These are phyloP conservation scores for Esox masquinongy DNA, from an alignment of 2,797 vertebrate species.

Conservation along the genomic window DNA sequence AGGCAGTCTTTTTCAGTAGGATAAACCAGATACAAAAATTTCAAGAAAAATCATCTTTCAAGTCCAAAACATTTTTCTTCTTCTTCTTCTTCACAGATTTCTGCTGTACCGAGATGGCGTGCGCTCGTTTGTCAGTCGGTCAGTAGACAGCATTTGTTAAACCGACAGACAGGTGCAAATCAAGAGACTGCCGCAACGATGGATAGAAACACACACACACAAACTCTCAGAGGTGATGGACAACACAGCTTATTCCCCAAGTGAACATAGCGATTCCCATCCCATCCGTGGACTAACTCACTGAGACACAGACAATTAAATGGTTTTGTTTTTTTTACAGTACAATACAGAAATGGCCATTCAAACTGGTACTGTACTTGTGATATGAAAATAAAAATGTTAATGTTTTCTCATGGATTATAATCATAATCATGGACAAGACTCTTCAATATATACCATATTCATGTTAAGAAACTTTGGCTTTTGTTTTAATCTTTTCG, in stretches of 20 bases:
- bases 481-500: conserved; percentile 69
- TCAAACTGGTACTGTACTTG: conserved; percentile 86
- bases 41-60: conserved; percentile 74
- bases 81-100: conserved; percentile 73
- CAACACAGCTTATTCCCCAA: conserved; percentile 78
- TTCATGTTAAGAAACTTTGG: conserved; percentile 87
- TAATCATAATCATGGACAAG: conserved; percentile 63
- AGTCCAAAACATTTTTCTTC: conserved; percentile 68
- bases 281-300: conserved; percentile 76
- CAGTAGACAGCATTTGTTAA: conserved; percentile 66
- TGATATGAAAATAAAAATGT: conserved; percentile 88
- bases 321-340: conserved; percentile 79
- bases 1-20: conserved; percentile 89
- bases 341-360: conserved; percentile 88
- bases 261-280: conserved; percentile 58
- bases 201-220: conserved; percentile 45
- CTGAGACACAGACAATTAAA: conserved; percentile 80
- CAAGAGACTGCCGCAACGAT: conserved; percentile 69
- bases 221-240: conserved; percentile 63
- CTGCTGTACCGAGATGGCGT: conserved; percentile 73
- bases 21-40: conserved; percentile 86
- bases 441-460: conserved; percentile 80
- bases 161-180: conserved; percentile 56
- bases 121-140: conserved; percentile 23
- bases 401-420: conserved; percentile 82